A percentile compares a stretch with the other conserved stretches of the same genome.
Evolutionary conservation across 1,140 invertebrate species (phyloP).

Genomic region (Ceratina japonica): DNA sequence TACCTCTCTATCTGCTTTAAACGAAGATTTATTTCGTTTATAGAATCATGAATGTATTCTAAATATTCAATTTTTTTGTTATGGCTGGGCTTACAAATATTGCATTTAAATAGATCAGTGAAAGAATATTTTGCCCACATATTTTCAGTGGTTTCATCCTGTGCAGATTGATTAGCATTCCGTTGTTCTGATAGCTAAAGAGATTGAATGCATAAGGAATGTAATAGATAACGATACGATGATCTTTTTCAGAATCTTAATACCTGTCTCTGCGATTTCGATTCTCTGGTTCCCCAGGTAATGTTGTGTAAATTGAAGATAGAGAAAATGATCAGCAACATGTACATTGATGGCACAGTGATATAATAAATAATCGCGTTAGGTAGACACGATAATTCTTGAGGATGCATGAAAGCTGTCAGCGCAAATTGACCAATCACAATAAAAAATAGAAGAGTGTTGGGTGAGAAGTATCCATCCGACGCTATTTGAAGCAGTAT

Average conservation of each 20-base stretch:
- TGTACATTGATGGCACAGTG: conserved; percentile 96
- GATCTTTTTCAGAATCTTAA: conserved; percentile 14
- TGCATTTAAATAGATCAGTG: conserved; percentile 82
- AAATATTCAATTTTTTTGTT: conserved; percentile 80
- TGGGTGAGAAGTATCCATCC: conserved; percentile 89
- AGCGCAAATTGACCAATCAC: conserved; percentile 83
- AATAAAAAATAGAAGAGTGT: conserved; percentile 87
- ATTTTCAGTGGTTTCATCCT: neutral
- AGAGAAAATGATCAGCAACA: conserved; percentile 94
- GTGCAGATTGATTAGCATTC: neutral
- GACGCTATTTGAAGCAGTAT: conserved; percentile 89
- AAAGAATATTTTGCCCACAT: conserved; percentile 78
- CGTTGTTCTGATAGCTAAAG: neutral
- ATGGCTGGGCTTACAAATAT: conserved; percentile 82
- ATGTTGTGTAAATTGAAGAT: conserved; percentile 95
- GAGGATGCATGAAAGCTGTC: conserved; percentile 89
- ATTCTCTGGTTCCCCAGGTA: conserved; percentile 94
- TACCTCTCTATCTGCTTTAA: conserved; percentile 71
- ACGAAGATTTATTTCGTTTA: conserved; percentile 79
- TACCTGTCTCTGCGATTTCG: conserved; percentile 57
- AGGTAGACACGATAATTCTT: conserved; percentile 88
- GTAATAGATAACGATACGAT: conserved; percentile 2
- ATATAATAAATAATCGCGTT: conserved; percentile 93
- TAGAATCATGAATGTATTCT: conserved; percentile 79
- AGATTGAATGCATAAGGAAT: neutral